Base-by-base conservation (phyloP, 2,888 invertebrate genomes). In the Agrotis ipsilon region DNA sequence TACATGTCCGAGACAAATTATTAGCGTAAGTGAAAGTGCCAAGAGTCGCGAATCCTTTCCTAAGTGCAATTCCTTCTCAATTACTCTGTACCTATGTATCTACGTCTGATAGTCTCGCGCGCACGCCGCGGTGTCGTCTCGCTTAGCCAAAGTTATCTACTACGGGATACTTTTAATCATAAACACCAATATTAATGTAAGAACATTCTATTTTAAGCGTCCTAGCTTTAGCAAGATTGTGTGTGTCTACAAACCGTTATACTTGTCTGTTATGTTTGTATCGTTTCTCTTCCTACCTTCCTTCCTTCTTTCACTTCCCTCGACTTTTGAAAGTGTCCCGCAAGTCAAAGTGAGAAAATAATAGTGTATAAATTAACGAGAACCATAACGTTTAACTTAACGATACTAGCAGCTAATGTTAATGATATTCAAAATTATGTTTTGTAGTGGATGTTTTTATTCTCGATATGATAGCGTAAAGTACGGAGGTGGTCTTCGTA, bases 1-100 rank as follows among this genome's bases (percentile, higher is more conserved):
- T 76, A 72, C 68, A 71, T 68, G 78, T 81, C 82, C 62, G 79
- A 81, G 68, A 75, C 65, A 83, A 90, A 82, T 88, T 87, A 86
- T 90, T 94, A 95, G 93, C 86, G 86, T 96, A 95, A 95, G 94
- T 92, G 82, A 87, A 95, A 95, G 96, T 96, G 96, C 96, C 96
- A 96, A 96, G 93, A 92, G 91, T 92, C 88, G 90, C 91, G 87
- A 90, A 91, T 89, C 90, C 87, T 92, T 91, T 92, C 91, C 89
- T 89, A 94, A 94, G 93, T 94, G 94, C 96, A 94, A 94, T 94
- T 95, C 91, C 89, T 93, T 92, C 91, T 94, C 92, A 92, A 94
- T 92, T 92, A 92, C 83, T 90, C 86, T 89, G 90, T 86, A 86
- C 73, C 84, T 87, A 82, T 86, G 75, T 87, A 81, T 85, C 80